Evolutionary conservation across 1,140 invertebrate species (phyloP), one percentile per base, ranked within the genome.

Genomic region (Batillaria attramentaria): DNA sequence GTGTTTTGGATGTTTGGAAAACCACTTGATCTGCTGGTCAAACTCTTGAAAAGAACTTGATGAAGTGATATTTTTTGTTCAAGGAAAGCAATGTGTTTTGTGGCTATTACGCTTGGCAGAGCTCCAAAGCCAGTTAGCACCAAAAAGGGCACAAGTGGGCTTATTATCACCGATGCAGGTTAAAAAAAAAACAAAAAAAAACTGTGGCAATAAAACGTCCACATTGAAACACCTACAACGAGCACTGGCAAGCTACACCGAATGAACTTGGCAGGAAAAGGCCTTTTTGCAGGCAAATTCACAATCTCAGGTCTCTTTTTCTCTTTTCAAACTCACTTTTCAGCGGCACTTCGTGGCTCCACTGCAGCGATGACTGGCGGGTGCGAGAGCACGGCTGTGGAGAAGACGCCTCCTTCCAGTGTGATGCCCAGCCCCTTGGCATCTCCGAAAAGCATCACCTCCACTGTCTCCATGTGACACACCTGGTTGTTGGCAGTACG

Each of bases 291-390:
- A 73, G 18, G 39, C 35, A 73, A 3, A 2, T 31, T 41, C 33
- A 3, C 20, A 24, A 50, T 13, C 46, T 50, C 13, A 33, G 8
- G 70, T n/a, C n/a, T n/a, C n/a, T n/a, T n/a, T n/a, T n/a, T n/a
- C n/a, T n/a, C n/a, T n/a, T n/a, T n/a, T n/a, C n/a, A n/a, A n/a
- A 84, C 85, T 88, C 91, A 95, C 95, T 93, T 94, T 83, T 95
- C 95, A 28, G 95, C 95, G 24, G 95, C 93, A 57, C 95, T 94
- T 82, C 94, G 93, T 1, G 93, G 92, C 50, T 94, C 93, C 28
- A 96, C 93, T 81, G 93, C 92, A 0, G 93, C 93, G 62, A 96
- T 92, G 3, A 95, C 88, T 24, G 92, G 91, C 5, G 90, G 84
- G n/a, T 89, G 87, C 13, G 80, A 75, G 0, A 90, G 79, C 8